Percentiles rank a stretch among this genome's conserved stretches.
Conservation (phyloP, 2,113 vertebrate genomes). For the Phalacrocorax pelagicus region DNA sequence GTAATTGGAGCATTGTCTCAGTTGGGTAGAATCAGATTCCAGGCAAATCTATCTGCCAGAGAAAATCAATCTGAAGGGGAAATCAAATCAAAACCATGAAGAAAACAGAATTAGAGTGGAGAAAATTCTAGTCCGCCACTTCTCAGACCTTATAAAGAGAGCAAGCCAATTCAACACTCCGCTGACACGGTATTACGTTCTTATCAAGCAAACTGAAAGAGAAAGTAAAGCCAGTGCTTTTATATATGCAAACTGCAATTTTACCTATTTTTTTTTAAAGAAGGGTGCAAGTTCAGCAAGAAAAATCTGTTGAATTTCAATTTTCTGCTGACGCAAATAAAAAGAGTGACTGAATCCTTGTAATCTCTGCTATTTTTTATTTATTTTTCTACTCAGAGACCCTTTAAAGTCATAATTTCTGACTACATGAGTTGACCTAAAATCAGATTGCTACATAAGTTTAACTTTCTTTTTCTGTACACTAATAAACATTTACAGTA, state of each 20-base stretch:
- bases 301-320: neutral
- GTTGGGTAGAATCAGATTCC: neutral
- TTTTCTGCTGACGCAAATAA: neutral
- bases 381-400: neutral
- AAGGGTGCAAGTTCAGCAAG: neutral
- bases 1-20: neutral
- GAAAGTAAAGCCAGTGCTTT: neutral
- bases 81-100: neutral
- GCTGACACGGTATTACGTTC: neutral
- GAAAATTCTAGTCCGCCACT: neutral
- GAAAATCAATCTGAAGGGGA: constrained; percentile 6
- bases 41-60: neutral
- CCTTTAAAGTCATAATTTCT: neutral
- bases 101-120: neutral
- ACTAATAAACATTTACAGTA: neutral
- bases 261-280: neutral
- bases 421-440: neutral
- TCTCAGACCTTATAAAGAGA: neutral
- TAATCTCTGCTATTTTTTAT: neutral
- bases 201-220: neutral
- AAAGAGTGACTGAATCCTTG: neutral
- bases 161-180: neutral
- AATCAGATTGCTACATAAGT: neutral
- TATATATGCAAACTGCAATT: neutral
- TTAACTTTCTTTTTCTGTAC: neutral